Conservation (phyloP, 1,140 invertebrate species). For the Magallana ariakensis region DNA sequence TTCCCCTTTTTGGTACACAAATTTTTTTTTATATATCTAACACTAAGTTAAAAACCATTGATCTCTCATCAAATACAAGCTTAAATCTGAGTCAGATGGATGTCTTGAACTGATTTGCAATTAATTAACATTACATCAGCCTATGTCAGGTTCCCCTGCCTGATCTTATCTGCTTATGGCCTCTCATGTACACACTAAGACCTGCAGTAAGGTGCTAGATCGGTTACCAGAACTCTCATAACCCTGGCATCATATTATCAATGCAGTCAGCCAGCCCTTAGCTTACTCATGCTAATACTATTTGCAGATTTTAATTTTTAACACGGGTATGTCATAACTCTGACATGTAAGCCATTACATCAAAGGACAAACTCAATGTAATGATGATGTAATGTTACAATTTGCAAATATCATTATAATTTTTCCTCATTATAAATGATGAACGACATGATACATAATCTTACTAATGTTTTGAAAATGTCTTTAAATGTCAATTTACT, state of each 20-base stretch:
- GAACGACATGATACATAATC: too few species aligned
- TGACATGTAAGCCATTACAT: neutral
- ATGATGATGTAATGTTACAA: neutral
- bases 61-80: neutral
- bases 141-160: neutral
- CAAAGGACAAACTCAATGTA: neutral
- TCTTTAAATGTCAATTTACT: neutral
- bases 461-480: too few species aligned
- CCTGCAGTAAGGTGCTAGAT: constrained; percentile 2
- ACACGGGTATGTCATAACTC: neutral
- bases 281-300: neutral
- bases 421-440: too few species aligned
- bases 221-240: neutral
- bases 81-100: neutral
- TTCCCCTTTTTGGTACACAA: too few species aligned
- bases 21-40: too few species aligned
- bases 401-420: too few species aligned
- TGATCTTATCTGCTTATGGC: neutral
- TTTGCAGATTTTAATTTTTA: neutral
- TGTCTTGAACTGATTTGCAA: neutral
- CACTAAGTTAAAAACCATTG: neutral
- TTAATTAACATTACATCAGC: constrained; percentile 18
- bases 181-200: constrained; percentile 22
- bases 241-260: constrained; percentile 6
- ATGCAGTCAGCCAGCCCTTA: neutral